Conservation (phyloP, 2,888 invertebrate species). For the Adelognathus sp. region DNA sequence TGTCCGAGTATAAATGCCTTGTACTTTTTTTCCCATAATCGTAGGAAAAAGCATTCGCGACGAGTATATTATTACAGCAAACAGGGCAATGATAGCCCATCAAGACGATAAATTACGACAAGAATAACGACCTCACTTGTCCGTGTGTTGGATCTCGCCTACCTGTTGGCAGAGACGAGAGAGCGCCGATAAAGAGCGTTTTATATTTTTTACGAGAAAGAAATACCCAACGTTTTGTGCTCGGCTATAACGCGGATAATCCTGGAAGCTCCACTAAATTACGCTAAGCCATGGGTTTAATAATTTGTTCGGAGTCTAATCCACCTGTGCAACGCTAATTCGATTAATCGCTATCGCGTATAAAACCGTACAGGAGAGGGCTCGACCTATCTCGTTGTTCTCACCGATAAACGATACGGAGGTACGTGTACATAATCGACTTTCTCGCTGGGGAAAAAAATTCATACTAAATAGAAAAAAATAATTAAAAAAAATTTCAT, state of each 20-base stretch:
- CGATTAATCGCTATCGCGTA: constrained; percentile 47
- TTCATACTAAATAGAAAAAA: not conserved
- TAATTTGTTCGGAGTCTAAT: constrained; percentile 49
- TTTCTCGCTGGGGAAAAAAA: not conserved
- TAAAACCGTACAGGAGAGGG: not conserved
- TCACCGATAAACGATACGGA: not conserved
- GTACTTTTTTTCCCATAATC: too few species aligned
- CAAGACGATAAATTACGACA: constrained; percentile 26
- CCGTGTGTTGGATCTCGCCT: not conserved
- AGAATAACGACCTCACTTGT: constrained; percentile 18
- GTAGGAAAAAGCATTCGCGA: too few species aligned
- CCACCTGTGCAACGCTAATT: constrained; percentile 34
- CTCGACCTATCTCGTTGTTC: not conserved
- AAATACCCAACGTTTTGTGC: not conserved
- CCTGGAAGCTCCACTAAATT: constrained; percentile 35
- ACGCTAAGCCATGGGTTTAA: constrained; percentile 46
- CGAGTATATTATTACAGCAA: not conserved
- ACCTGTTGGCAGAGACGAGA: not conserved
- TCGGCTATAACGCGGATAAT: constrained; percentile 3
- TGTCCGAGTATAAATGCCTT: too few species aligned
- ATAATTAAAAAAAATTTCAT: not conserved
- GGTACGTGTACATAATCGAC: not conserved
- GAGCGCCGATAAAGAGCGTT: constrained; percentile 6
- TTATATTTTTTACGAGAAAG: constrained; percentile 18
- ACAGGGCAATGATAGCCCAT: not conserved